These are phyloP conservation scores for Triplophysa siluroides DNA, from an alignment of 2,113 vertebrate genomes.

Conservation along the genomic window DNA sequence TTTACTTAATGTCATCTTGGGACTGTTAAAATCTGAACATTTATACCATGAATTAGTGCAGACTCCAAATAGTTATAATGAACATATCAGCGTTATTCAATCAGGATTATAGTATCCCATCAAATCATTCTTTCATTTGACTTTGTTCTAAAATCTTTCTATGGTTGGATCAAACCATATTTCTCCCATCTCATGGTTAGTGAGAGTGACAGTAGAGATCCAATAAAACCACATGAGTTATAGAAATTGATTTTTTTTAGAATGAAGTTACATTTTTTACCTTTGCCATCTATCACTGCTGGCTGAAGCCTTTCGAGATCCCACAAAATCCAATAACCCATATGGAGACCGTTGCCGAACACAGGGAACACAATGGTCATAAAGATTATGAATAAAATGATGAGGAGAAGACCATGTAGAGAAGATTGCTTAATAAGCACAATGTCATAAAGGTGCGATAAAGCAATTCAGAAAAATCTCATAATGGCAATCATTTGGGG, in stretches of 20 bases:
- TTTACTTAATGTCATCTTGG: too few relatives aligned
- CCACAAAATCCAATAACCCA: conserved; percentile 5
- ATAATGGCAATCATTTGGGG: conserved; percentile 6
- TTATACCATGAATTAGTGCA: too few relatives aligned
- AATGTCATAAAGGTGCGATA: conserved; percentile 6
- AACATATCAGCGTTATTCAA: too few relatives aligned
- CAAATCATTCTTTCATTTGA: neutral
- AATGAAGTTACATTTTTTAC: conserved; percentile 32
- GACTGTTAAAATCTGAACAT: too few relatives aligned
- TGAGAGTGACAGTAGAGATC: neutral
- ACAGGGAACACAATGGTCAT: neutral
- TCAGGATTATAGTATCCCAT: neutral
- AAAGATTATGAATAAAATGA: neutral
- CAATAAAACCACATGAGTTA: conserved; percentile 28
- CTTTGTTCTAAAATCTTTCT: neutral
- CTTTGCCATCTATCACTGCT: conserved; percentile 25
- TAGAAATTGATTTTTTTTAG: conserved; percentile 32
- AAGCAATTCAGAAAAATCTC: conserved; percentile 2
- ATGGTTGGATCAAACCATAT: conserved; percentile 10
- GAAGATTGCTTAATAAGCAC: neutral
- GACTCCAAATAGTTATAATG: too few relatives aligned
- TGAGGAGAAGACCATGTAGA: neutral
- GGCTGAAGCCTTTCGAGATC: conserved; percentile 1
- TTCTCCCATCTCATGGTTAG: conserved; percentile 13
- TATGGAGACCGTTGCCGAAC: conserved; percentile 5